Evolutionary conservation across 2,113 vertebrate genomes (phyloP), one percentile per base, ranked within the genome.

Genomic region (Azemiops feae): DNA sequence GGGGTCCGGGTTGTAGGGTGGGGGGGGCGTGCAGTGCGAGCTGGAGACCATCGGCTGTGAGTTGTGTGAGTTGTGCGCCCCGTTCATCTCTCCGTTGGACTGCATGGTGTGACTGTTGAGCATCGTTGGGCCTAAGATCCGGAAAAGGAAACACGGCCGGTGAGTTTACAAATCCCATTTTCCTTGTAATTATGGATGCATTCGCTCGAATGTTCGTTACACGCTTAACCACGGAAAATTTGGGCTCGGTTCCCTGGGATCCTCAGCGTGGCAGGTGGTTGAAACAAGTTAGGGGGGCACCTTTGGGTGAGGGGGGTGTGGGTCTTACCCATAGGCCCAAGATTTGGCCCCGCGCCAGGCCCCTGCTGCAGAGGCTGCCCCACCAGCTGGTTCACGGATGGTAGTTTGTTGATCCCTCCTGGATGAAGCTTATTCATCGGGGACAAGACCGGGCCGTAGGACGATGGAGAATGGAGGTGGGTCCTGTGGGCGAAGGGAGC

Each of bases 1-100:
- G 97, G 99, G 98, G 97, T 99, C 99, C 0, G 99, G 99, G 89
- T 98, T 99, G 98, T 99, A 99, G 85, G 98, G 98, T 6, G 99
- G 99, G 14, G 99, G 99, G 0, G 99, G 99, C 43, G 98, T 99
- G 97, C 99, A 99, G 97, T 99, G 99, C 0, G 99, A 98, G 34
- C 99, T 98, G 0, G 99, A 98, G 95, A 98, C 98, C 98, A 99
- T 98, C 90, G 98, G 95, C 97, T 99, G 99, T 34, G 98, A 98
- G 0, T 98, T 92, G 95, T 99, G 99, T 34, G 98, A 98, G 0
- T 98, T 92, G 95, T 99, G 99, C 60, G 97, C 97, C 3, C 99
- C 98, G 0, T 98, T 99, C 98, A 99, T 98, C 30, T 99, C 99
- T 0, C 99, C 98, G 0, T 99, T 99, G 93, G 98, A 92, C 18